phyloP scores from a whole-genome alignment of 2,797 vertebrate species.

The Lepilemur septentrionalis region DNA sequence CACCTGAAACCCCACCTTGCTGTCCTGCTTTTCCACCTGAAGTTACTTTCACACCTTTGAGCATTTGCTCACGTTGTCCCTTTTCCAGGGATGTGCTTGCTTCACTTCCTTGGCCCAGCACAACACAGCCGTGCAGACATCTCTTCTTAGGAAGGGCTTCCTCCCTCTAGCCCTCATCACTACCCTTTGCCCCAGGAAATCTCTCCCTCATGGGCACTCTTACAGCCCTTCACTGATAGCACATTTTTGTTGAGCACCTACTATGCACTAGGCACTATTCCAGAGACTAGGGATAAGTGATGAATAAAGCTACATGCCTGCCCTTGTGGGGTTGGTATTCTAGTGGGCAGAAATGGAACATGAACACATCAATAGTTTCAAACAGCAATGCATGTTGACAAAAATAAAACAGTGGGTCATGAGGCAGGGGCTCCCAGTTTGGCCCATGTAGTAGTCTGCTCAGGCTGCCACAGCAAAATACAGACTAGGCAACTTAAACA shows the following conservation, averaged over 20 bases:
- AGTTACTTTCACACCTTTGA: too few relatives aligned
- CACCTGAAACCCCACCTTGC: neutral
- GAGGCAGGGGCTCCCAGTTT: neutral
- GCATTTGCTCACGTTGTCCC: neutral
- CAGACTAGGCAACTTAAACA: neutral
- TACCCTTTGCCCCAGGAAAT: neutral
- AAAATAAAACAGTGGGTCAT: neutral
- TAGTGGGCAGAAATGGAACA: neutral
- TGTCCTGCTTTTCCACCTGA: neutral
- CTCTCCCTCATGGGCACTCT: neutral
- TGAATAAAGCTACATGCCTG: neutral
- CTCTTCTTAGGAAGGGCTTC: neutral
- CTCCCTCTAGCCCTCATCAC: neutral
- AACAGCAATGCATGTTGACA: neutral
- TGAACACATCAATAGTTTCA: neutral
- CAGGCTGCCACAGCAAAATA: neutral
- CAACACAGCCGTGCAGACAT: fast-evolving
- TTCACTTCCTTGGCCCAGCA: neutral
- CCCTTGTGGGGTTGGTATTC: neutral
- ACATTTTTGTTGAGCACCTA: neutral
- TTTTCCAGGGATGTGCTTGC: neutral
- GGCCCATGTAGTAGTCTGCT: too few relatives aligned
- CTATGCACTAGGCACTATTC: neutral
- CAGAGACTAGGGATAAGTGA: neutral
- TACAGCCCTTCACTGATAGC: neutral